Evolutionary conservation across 2,797 vertebrate species (phyloP).

Genomic region (Syncerus caffer): DNA sequence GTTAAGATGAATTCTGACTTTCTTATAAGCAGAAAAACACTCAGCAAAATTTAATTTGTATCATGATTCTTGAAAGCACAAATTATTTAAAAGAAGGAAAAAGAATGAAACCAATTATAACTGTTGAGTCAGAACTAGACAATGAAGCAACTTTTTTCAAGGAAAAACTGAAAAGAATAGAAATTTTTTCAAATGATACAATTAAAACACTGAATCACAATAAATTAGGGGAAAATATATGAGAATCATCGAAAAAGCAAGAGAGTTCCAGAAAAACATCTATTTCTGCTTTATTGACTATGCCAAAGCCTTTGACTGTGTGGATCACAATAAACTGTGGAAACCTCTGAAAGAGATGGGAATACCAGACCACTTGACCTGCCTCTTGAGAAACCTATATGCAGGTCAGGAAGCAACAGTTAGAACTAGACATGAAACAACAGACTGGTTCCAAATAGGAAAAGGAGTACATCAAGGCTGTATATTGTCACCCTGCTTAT

Average conservation of each 20-base stretch:
- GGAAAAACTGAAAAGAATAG: neutral
- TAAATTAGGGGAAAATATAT: neutral
- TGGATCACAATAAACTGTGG: neutral
- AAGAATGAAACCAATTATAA: slow-evolving; percentile 54
- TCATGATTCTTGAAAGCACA: slow-evolving; percentile 41
- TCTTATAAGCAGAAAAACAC: slow-evolving; percentile 57
- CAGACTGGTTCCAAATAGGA: neutral
- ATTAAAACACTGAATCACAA: neutral
- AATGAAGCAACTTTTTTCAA: slow-evolving; percentile 37
- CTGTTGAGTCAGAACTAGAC: neutral
- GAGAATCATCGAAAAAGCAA: neutral
- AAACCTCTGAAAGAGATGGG: neutral
- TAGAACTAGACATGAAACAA: neutral
- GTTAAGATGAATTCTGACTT: slow-evolving; percentile 54
- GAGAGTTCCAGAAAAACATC: no score
- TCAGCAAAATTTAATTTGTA: slow-evolving; percentile 61
- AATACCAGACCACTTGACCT: neutral
- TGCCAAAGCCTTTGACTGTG: neutral
- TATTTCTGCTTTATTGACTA: no score
- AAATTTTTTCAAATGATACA: neutral
- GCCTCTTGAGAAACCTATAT: neutral
- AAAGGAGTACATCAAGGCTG: no score
- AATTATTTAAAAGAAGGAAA: slow-evolving; percentile 39
- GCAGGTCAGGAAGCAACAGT: neutral
- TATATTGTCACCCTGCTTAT: neutral